These are phyloP conservation scores for Cotesia chilonis DNA, from an alignment of 1,140 invertebrate genomes.

Conservation along the genomic window DNA sequence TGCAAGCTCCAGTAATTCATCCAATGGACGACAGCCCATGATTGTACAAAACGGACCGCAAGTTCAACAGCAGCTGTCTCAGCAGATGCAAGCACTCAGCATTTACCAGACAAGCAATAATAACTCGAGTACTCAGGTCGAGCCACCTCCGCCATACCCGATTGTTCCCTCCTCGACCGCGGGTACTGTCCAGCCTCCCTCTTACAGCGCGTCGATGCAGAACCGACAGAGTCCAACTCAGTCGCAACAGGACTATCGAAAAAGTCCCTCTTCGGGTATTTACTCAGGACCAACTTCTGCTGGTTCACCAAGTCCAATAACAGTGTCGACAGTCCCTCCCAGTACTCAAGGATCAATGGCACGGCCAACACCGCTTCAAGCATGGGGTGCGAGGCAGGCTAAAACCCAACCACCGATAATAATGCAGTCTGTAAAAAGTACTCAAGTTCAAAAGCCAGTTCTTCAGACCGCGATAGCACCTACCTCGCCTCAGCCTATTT, in stretches of 20 bases:
- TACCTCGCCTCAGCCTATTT: constrained; percentile 73
- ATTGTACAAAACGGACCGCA: constrained; percentile 84
- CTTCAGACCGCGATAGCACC: constrained; percentile 93
- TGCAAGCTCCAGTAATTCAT: constrained; percentile 63
- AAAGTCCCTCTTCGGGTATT: constrained; percentile 80
- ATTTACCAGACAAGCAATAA: constrained; percentile 73
- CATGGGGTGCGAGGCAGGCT: constrained; percentile 81
- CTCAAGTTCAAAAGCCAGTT: constrained; percentile 92
- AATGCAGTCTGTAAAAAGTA: constrained; percentile 95
- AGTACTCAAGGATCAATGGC: constrained; percentile 71
- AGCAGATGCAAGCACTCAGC: constrained; percentile 87
- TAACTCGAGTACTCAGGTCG: constrained; percentile 63
- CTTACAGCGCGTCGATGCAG: constrained; percentile 85
- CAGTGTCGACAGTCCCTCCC: constrained; percentile 71
- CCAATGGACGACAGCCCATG: constrained; percentile 74
- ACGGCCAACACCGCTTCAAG: constrained; percentile 77
- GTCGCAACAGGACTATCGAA: constrained; percentile 78
- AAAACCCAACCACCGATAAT: constrained; percentile 91
- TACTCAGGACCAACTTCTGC: constrained; percentile 82
- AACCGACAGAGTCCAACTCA: constrained; percentile 86
- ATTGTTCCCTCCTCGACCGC: constrained; percentile 68
- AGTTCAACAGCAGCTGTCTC: constrained; percentile 83
- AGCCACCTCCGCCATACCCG: constrained; percentile 83
- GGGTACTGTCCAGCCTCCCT: constrained; percentile 79
- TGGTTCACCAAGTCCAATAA: constrained; percentile 83